Base-by-base conservation (phyloP, 1,140 invertebrate species). In the Manduca sexta region DNA sequence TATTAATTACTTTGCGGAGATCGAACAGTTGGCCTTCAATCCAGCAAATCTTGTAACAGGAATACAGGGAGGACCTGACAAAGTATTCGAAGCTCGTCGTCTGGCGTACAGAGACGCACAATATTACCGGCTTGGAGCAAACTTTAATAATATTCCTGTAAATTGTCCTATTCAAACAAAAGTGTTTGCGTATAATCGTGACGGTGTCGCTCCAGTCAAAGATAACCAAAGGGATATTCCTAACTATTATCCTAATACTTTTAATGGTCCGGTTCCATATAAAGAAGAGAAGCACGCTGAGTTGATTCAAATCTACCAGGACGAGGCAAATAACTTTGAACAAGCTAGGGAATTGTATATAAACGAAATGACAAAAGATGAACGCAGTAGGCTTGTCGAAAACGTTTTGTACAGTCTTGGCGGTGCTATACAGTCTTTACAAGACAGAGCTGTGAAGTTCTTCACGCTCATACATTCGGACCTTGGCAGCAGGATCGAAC, bases 51-150 rank as follows among this genome's bases (percentile, higher is more conserved):
- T 97, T 76, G 89, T 96, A 31, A 94, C 95, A 18, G 90, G 95
- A 30, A 94, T 97, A 60, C 89, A 93, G 60, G 88, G 93, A 11
- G 92, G 91, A 45, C 94, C 93, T 0, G 95, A 97, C 66, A 95
- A 94, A 81, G 93, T 97, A 91, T 85, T 97, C 35, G 93, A 94
- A 86, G 94, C 93, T 35, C 90, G 96, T 50, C 85, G 97, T 1
- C 96, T 96, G 65, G 90, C 94, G 6, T 98, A 97, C 73, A 89
- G 89, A 7, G 96, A 97, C 73, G 94, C 96, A 7, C 94, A 96
- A 56, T 88, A 94, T 46, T 92, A 97, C 79, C 89, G 95, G 2
- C 84, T 97, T 21, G 96, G 96, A 21, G 87, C 92, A 2, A 97
- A 97, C 82, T 94, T 93, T 75, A 86, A 91, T n/a, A 94, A 96